Conservation (phyloP, 2,888 invertebrate species). For the Teleiodes luculella region DNA sequence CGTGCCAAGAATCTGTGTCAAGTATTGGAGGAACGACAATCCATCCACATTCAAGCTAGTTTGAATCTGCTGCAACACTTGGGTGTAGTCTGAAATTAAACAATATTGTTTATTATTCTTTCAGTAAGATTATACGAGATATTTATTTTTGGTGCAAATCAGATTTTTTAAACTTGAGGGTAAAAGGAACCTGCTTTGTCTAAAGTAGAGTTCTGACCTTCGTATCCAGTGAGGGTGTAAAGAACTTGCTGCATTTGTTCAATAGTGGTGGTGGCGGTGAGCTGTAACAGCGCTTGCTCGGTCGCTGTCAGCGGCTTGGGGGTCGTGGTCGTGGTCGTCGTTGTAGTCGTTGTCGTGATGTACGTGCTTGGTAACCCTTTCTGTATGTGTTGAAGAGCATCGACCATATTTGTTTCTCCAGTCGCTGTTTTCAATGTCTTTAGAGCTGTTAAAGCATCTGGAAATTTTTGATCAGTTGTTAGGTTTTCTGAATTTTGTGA, state of each 20-base stretch:
- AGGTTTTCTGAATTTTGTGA: no score
- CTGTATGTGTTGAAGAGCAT: slow-evolving; percentile 22
- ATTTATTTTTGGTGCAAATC: no score
- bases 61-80: not conserved
- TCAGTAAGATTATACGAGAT: no score
- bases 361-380: slow-evolving; percentile 18
- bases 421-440: not conserved
- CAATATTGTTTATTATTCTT: no score
- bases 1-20: not conserved
- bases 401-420: slow-evolving; percentile 4
- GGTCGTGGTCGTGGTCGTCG: not conserved
- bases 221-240: not conserved
- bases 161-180: no score
- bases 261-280: not conserved
- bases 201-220: no score
- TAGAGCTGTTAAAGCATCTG: not conserved
- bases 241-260: not conserved
- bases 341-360: slow-evolving; percentile 13
- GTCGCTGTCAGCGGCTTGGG: not conserved
- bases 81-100: not conserved
- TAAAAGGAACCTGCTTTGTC: no score
- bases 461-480: not conserved
- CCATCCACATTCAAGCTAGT: not conserved
- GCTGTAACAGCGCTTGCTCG: not conserved
- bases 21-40: not conserved